These are phyloP conservation scores for Cryptomyrus ogoouensis DNA, from an alignment of 2,113 vertebrate species.

Conservation along the genomic window DNA sequence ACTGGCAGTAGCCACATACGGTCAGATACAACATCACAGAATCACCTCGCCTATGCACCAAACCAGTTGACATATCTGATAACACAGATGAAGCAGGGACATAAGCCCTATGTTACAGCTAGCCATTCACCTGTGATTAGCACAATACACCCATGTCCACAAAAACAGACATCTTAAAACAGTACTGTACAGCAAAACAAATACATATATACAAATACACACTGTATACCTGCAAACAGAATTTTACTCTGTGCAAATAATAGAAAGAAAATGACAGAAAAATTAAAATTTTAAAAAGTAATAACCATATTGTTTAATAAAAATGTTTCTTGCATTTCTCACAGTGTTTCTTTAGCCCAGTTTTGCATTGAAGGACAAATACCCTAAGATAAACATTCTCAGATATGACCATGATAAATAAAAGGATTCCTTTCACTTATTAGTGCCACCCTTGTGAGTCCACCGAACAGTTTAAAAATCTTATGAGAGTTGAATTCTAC, in stretches of 20 bases:
- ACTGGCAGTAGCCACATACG: neutral
- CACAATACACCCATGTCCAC: slow-evolving; percentile 4
- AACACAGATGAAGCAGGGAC: neutral
- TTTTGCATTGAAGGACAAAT: neutral
- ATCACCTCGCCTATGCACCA: neutral
- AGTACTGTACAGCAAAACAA: slow-evolving; percentile 22
- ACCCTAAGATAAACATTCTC: neutral
- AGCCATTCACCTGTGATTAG: slow-evolving; percentile 2
- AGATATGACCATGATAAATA: slow-evolving; percentile 10
- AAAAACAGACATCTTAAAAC: neutral
- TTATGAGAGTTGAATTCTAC: neutral
- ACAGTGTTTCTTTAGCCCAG: slow-evolving; percentile 26
- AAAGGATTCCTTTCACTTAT: slow-evolving; percentile 2
- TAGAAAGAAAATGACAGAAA: slow-evolving; percentile 16
- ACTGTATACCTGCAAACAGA: slow-evolving; percentile 7
- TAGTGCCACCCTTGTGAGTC: neutral
- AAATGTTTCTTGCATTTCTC: slow-evolving; percentile 12
- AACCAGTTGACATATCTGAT: neutral
- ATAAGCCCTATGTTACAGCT: neutral
- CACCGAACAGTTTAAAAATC: slow-evolving; percentile 9
- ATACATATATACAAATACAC: slow-evolving; percentile 21
- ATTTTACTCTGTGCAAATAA: slow-evolving; percentile 10
- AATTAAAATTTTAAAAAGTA: neutral
- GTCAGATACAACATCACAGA: neutral
- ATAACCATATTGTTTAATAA: slow-evolving; percentile 4